Evolutionary conservation across 1,140 invertebrate genomes (phyloP), one percentile per base, ranked within the genome.

Genomic region (Megalopta genalis): DNA sequence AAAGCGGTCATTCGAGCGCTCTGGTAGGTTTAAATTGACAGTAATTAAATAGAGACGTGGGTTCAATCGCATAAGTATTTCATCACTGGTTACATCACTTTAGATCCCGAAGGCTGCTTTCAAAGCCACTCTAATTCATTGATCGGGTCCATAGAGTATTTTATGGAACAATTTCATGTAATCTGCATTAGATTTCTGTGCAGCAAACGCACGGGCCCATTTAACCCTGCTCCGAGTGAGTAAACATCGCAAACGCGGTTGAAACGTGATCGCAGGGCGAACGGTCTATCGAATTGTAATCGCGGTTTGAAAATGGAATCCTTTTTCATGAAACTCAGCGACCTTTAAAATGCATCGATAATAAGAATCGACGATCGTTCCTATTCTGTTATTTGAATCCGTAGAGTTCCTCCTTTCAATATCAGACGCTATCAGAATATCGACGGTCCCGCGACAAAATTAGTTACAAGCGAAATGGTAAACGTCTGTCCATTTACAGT

Each of bases 201-300:
- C 18, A 52, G 70, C 25, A 32, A 69, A 63, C 23, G 25, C 57
- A 54, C 7, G 12, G 16, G 25, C 57, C 42, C 7, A 18, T n/a
- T 52, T 52, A 27, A 52, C 54, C 39, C 67, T 21, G 32, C 12
- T 60, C 16, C n/a, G 32, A n/a, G 16, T 27, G 18, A 63, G 25
- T n/a, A 57, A 71, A 66, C 75, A 62, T 42, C 23, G 25, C 59
- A 23, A 69, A 62, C 73, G 72, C 77, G 81, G 81, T 85, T 84
- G 72, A 52, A n/a, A 37, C 32, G 64, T 72, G 23, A 49, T 76
- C 63, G 54, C 32, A 64, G n/a, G 21, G 62, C 52, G 69, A 84
- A 37, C 64, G 68, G 83, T 57, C 42, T 25, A 62, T 71, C 73
- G 62, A 65, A 65, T 54, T 39, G 67, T 84, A 84, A 84, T 66